phyloP scores from a whole-genome alignment of 2,888 invertebrate species.

The Diachrysia chrysitis region DNA sequence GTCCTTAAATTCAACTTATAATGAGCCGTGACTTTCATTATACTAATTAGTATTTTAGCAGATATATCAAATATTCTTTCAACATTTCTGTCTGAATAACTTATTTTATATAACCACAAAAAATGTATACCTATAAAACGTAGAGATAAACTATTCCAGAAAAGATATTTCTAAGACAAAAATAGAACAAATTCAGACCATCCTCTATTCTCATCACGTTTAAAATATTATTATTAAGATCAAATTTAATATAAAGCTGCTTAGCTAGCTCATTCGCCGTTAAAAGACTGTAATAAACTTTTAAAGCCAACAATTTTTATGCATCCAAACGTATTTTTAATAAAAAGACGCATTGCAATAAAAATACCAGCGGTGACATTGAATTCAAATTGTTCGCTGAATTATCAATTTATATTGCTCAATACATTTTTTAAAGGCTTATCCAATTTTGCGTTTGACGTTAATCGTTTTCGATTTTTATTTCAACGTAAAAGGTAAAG shows the following conservation, averaged over 20 bases:
- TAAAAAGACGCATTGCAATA: not conserved
- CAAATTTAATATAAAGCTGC: constrained; percentile 33
- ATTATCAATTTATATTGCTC: not conserved
- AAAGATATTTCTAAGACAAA: not conserved
- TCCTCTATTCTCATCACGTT: constrained; percentile 13
- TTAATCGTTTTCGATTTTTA: constrained; percentile 7
- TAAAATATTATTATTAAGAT: constrained; percentile 42
- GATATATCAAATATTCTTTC: too few relatives aligned
- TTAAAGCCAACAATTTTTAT: constrained; percentile 17
- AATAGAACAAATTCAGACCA: not conserved
- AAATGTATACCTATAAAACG: too few relatives aligned
- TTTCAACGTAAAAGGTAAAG: constrained; percentile 8
- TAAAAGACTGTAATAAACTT: constrained; percentile 32
- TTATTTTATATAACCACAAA: too few relatives aligned
- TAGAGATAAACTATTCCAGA: not conserved
- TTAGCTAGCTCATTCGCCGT: constrained; percentile 28
- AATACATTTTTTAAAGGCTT: constrained; percentile 8
- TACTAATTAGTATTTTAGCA: too few relatives aligned
- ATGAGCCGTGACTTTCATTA: too few relatives aligned
- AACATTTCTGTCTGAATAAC: too few relatives aligned
- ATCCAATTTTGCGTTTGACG: not conserved
- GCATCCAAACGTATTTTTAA: constrained; percentile 8
- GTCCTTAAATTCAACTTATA: too few relatives aligned
- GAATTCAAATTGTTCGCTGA: not conserved
- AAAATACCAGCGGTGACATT: not conserved